These are phyloP conservation scores for Elaphurus davidianus DNA, from an alignment of 2,113 vertebrate species.

Conservation along the genomic window DNA sequence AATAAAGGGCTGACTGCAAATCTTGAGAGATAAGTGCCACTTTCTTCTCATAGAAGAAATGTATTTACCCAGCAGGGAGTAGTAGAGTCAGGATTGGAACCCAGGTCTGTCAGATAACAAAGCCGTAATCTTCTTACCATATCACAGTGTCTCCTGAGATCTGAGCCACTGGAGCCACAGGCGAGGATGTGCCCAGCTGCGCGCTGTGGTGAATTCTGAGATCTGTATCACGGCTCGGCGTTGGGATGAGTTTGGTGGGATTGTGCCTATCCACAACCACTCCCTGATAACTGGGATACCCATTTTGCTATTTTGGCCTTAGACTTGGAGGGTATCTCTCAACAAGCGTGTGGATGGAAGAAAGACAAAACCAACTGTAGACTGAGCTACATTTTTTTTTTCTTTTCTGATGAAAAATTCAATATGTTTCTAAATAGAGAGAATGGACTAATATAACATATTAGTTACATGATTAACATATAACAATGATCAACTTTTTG, in stretches of 20 bases:
- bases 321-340: neutral
- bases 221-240: neutral
- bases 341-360: neutral
- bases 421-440: neutral
- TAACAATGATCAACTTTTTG: neutral
- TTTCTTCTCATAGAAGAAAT: slow-evolving; percentile 17
- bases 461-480: neutral
- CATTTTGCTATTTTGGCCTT: neutral
- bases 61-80: neutral
- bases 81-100: slow-evolving; percentile 1
- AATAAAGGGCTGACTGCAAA: neutral
- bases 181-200: neutral
- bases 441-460: neutral
- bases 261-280: neutral
- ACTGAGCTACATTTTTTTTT: neutral
- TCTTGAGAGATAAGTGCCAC: neutral
- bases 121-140: neutral
- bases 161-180: neutral
- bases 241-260: neutral
- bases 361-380: neutral
- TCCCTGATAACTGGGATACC: neutral
- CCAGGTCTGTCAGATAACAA: neutral
- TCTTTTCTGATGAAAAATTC: neutral
- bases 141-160: neutral
- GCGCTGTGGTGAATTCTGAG: neutral